These are phyloP conservation scores for Oreochromis mossambicus DNA, from an alignment of 2,797 vertebrate genomes.

Conservation along the genomic window DNA sequence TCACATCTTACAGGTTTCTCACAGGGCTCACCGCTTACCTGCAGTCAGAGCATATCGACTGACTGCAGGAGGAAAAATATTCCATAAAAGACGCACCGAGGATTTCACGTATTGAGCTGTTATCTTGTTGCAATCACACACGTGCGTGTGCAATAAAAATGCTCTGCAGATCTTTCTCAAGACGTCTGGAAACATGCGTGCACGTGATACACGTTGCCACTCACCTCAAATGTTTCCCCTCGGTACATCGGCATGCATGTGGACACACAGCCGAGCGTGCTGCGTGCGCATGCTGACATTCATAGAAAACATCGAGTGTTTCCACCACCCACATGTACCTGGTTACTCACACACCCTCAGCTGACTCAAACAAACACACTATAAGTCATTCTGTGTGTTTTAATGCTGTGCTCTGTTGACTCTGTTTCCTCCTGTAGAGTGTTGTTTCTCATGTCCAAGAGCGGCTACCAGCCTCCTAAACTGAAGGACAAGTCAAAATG, in stretches of 20 bases:
- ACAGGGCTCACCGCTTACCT: not conserved
- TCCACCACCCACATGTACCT: not conserved
- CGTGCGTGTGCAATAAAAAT: not conserved
- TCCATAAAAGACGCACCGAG: not conserved
- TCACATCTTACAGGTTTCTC: not conserved
- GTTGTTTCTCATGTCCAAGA: constrained; percentile 92
- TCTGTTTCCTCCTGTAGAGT: constrained; percentile 68
- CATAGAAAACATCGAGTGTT: not conserved
- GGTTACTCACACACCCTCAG: not conserved
- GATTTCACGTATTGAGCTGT: not conserved
- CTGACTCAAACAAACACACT: not conserved
- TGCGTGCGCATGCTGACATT: not conserved
- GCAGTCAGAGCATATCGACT: not conserved
- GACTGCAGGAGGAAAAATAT: not conserved
- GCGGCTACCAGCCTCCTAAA: constrained; percentile 90
- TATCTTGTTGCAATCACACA: not conserved
- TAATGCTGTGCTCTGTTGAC: not conserved
- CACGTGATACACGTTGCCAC: not conserved
- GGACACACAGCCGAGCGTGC: not conserved
- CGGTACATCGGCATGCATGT: no score
- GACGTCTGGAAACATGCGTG: not conserved
- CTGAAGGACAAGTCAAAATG: constrained; percentile 89
- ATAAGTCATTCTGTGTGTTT: not conserved
- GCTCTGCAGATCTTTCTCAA: not conserved
- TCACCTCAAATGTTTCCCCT: not conserved